Percentiles rank a stretch among this genome's conserved stretches.
Conservation (phyloP, 2,888 invertebrate genomes). For the Tribolium freemani region DNA sequence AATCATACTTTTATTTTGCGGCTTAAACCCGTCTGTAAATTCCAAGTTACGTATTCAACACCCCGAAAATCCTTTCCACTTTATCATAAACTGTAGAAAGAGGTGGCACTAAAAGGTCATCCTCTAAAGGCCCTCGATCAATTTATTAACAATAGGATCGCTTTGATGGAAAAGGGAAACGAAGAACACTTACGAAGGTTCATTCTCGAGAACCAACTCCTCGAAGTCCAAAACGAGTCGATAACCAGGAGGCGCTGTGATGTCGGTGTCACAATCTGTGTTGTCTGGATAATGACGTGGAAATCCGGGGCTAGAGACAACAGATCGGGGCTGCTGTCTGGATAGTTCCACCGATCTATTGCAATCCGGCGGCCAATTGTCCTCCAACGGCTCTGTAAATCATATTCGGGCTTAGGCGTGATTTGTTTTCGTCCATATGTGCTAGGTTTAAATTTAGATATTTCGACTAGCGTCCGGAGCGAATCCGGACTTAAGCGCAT, state of each 20-base stretch:
- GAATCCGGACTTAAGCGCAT: conserved; percentile 7
- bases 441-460: conserved; percentile 13
- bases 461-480: conserved; percentile 9
- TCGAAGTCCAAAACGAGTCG: conserved; percentile 82
- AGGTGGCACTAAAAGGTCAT: conserved; percentile 8
- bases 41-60: neutral
- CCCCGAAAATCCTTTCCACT: neutral
- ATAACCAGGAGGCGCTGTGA: conserved; percentile 78
- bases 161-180: conserved; percentile 21
- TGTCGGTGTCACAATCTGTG: conserved; percentile 79
- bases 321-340: conserved; percentile 76
- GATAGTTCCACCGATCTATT: conserved; percentile 79
- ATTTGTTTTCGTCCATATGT: conserved; percentile 2
- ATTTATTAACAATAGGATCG: conserved; percentile 10
- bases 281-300: conserved; percentile 84
- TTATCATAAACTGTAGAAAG: neutral
- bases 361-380: conserved; percentile 72
- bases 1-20: neutral
- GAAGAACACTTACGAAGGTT: conserved; percentile 76
- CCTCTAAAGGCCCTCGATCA: conserved; percentile 18
- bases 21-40: neutral
- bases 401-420: conserved; percentile 2
- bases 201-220: conserved; percentile 82
- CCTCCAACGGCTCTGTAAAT: conserved; percentile 67
- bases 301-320: conserved; percentile 85